Base-by-base conservation (phyloP, 2,888 invertebrate genomes). In the Spilarctia lutea region DNA sequence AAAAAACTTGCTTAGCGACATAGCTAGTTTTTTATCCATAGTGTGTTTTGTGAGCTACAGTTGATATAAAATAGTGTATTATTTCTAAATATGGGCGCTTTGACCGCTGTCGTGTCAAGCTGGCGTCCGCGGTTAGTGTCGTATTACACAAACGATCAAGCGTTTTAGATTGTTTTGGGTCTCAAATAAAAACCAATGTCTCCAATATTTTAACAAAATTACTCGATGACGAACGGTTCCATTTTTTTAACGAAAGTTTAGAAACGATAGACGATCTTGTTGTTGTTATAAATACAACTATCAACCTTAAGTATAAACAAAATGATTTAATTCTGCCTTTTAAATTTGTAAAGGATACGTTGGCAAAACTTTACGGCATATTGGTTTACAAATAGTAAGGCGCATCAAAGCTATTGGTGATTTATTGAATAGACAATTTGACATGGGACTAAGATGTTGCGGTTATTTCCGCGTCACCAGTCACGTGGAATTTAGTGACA, bases 131-230 rank as follows among this genome's bases (percentile, higher is more conserved):
- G 92, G 91, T 88, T 88, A 89, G 92, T 93, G 85, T 95, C 94
- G 80, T 85, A 84, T 95, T 95, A 93, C 96, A 93, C 91, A 94
- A 94, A 94, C 94, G 93, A 93, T 92, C 88, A 88, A 87, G 85
- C 85, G 83, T 87, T 88, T 90, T 87, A 89, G 90, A 92, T 91
- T 93, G 92, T 92, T 94, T 93, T 93, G 87, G 89, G 90, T 88
- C 91, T 91, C 90, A 90, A 92, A 92, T 93, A 91, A 93, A 94
- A 94, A 92, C 89, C 89, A 90, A 92, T 94, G 92, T 92, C 92
- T 91, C 88, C 87, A 87, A 88, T 90, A 91, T 93, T 91, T 94
- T 94, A 91, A 93, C 91, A 91, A 93, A 92, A 92, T 92, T 91
- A 91, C 88, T 87, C 90, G 91, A 91, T 91, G 92, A 93, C 89